phyloP scores from a whole-genome alignment of 2,797 vertebrate species.

The Microtus agrestis region DNA sequence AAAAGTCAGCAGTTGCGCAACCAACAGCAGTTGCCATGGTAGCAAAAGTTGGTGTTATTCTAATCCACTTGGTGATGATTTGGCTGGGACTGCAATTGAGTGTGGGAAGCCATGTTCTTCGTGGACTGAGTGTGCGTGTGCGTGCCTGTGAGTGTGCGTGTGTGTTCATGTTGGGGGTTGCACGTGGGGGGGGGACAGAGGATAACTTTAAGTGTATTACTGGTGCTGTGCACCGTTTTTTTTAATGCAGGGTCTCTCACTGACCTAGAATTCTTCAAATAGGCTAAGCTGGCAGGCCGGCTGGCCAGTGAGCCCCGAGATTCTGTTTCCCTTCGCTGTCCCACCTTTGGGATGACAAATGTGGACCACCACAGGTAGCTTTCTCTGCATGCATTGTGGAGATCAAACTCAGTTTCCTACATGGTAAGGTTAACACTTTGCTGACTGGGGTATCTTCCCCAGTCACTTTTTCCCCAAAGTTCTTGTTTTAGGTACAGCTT shows the following conservation, averaged over 20 bases:
- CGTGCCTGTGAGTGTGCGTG: not conserved
- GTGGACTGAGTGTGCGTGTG: not conserved
- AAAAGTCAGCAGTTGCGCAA: constrained; percentile 34
- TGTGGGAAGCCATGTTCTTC: not conserved
- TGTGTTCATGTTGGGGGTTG: not conserved
- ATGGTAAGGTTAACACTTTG: not conserved
- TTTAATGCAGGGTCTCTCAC: not conserved
- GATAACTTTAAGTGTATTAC: not conserved
- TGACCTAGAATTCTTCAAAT: not conserved
- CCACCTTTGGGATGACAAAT: not conserved
- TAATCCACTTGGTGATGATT: not conserved
- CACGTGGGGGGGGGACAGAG: not conserved
- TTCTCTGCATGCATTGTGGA: not conserved
- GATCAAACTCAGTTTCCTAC: not conserved
- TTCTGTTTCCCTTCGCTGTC: not conserved
- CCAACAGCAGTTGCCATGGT: constrained; percentile 64
- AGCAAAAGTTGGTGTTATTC: constrained; percentile 62
- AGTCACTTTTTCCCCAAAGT: not conserved
- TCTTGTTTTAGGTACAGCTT: not conserved
- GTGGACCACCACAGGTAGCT: not conserved
- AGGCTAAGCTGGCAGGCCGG: not conserved
- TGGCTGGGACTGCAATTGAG: not conserved
- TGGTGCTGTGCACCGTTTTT: not conserved
- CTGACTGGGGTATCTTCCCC: not conserved
- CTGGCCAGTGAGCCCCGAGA: not conserved